Evolutionary conservation across 2,113 vertebrate species (phyloP).

Genomic region (Acanthisitta chloris): DNA sequence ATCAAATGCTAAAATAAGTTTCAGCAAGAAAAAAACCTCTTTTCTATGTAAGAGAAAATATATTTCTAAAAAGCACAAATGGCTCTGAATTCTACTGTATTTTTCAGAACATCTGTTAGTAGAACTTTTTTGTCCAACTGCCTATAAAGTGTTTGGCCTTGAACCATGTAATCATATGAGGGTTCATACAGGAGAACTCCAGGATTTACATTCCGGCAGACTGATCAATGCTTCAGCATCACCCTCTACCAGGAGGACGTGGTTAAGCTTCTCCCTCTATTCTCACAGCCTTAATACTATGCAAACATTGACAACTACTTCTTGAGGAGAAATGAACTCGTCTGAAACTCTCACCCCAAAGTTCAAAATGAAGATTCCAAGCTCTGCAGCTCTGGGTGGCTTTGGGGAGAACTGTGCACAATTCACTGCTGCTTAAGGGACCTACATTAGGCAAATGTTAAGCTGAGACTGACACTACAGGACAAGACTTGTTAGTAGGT

Average conservation of each 20-base stretch:
- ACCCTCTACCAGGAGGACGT: accelerated
- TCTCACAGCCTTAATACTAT: not conserved
- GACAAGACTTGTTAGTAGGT: not conserved
- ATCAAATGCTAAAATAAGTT: not conserved
- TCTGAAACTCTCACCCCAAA: not conserved
- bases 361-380: not conserved
- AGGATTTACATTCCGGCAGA: not conserved
- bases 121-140: not conserved
- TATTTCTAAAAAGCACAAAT: not conserved
- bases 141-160: not conserved
- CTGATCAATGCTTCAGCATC: not conserved
- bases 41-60: not conserved
- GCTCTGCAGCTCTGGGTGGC: accelerated
- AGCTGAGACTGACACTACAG: not conserved
- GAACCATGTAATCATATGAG: not conserved
- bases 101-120: not conserved
- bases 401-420: not conserved
- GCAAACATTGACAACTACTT: not conserved
- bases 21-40: not conserved
- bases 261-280: not conserved
- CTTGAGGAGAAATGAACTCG: not conserved
- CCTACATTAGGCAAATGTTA: accelerated
- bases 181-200: not conserved
- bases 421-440: not conserved
- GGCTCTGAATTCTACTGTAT: not conserved